Evolutionary conservation across 2,888 invertebrate genomes (phyloP).

Genomic region (Galeopsomyia nigrocyanea): DNA sequence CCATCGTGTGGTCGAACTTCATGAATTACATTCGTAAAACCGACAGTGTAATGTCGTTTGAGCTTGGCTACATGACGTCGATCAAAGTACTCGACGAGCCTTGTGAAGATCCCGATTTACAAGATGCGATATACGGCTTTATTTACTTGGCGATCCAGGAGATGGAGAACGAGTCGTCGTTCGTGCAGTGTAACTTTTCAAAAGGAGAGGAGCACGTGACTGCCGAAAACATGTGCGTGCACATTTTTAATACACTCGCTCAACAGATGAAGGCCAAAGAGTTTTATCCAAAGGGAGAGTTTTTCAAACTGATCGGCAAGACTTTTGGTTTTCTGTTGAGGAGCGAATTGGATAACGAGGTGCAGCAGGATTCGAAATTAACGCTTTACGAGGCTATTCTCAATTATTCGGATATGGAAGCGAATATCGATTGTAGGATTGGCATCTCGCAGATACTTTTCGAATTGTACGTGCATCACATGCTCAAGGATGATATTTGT

Average conservation of each 20-base stretch:
- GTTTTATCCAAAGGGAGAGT: slow-evolving; percentile 56
- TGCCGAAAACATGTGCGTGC: slow-evolving; percentile 18
- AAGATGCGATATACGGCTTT: slow-evolving; percentile 58
- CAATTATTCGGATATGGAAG: slow-evolving; percentile 58
- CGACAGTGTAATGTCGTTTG: slow-evolving; percentile 28
- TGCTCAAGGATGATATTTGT: slow-evolving; percentile 46
- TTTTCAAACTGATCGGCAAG: slow-evolving; percentile 58
- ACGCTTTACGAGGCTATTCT: slow-evolving; percentile 56
- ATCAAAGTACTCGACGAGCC: slow-evolving; percentile 31
- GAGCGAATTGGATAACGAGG: slow-evolving; percentile 21
- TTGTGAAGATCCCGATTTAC: slow-evolving; percentile 55
- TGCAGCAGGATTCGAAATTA: slow-evolving; percentile 18
- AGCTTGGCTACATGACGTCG: slow-evolving; percentile 33
- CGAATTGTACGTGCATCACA: slow-evolving; percentile 51
- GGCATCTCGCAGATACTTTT: slow-evolving; percentile 57
- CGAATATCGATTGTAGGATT: slow-evolving; percentile 55
- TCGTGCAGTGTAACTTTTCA: slow-evolving; percentile 23
- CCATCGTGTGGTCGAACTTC: slow-evolving; percentile 54
- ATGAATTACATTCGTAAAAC: slow-evolving; percentile 31
- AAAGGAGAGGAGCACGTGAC: slow-evolving; percentile 17
- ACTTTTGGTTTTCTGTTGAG: slow-evolving; percentile 51
- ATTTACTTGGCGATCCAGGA: slow-evolving; percentile 48
- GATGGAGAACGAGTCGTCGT: slow-evolving; percentile 26
- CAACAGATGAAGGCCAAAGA: slow-evolving; percentile 25
- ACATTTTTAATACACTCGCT: slow-evolving; percentile 48